A percentile compares a stretch with the other conserved stretches of the same genome.
These are phyloP conservation scores for Triplophysa bombifrons DNA, from an alignment of 2,797 vertebrate species.

Conservation along the genomic window DNA sequence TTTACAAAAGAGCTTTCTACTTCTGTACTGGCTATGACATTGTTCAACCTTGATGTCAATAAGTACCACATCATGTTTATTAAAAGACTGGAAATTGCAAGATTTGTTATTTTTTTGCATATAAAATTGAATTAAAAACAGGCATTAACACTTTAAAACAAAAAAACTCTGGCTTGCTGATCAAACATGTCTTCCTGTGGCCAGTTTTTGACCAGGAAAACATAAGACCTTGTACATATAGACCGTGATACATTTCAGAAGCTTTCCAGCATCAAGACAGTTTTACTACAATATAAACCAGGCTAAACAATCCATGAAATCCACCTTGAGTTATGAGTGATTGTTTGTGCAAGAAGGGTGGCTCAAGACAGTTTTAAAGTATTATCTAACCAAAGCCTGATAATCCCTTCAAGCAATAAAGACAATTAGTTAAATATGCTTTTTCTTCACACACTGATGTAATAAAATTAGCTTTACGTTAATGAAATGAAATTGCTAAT, in stretches of 20 bases:
- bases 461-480: constrained; percentile 9
- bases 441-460: not conserved
- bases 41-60: not conserved
- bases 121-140: too few species aligned
- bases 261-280: not conserved
- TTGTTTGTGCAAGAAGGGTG: too few species aligned
- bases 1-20: too few species aligned
- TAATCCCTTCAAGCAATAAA: not conserved
- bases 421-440: constrained; percentile 1
- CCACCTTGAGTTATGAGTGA: not conserved
- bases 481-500: not conserved
- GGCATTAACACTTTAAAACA: too few species aligned
- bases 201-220: too few species aligned
- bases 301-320: not conserved
- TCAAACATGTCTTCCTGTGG: too few species aligned
- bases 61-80: not conserved
- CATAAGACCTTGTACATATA: too few species aligned
- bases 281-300: not conserved
- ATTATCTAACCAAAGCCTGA: not conserved
- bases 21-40: not conserved
- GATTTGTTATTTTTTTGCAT: too few species aligned
- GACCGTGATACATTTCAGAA: not conserved
- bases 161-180: too few species aligned
- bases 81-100: too few species aligned
- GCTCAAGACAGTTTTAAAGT: not conserved